A percentile compares a stretch with the other conserved stretches of the same genome.
phyloP scores from a whole-genome alignment of 2,113 vertebrate species.

The Entosphenus tridentatus region DNA sequence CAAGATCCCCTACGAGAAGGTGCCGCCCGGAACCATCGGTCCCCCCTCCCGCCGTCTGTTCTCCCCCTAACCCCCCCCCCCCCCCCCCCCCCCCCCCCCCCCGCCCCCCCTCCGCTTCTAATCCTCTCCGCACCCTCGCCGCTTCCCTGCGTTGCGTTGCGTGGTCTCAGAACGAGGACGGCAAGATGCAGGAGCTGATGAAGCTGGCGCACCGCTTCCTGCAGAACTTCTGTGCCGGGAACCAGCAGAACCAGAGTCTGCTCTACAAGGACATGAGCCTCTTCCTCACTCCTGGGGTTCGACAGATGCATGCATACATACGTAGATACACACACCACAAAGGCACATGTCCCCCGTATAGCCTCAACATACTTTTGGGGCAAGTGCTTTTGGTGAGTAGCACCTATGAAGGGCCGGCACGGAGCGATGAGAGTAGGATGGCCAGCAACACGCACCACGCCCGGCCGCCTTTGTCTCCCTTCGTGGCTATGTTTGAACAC shows the following conservation, averaged over 20 bases:
- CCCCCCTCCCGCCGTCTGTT: slow-evolving; percentile 98
- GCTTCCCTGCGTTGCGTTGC: too few relatives aligned
- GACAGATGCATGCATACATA: slow-evolving; percentile 9
- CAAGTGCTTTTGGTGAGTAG: too few relatives aligned
- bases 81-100: slow-evolving; percentile 55
- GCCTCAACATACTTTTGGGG: too few relatives aligned
- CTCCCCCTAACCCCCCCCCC: slow-evolving; percentile 75
- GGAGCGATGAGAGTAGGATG: too few relatives aligned
- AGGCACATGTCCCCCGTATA: too few relatives aligned
- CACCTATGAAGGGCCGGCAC: too few relatives aligned
- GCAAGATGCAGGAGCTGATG: slow-evolving; percentile 88
- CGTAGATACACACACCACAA: not conserved
- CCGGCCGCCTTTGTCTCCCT: too few relatives aligned
- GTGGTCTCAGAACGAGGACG: slow-evolving; percentile 31
- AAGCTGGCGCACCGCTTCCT: slow-evolving; percentile 76
- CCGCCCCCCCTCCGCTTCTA: slow-evolving; percentile 25
- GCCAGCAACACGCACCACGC: too few relatives aligned
- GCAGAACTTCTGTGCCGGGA: slow-evolving; percentile 82
- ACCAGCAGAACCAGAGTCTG: slow-evolving; percentile 74
- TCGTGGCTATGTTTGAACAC: too few relatives aligned
- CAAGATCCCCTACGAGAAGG: slow-evolving; percentile 86
- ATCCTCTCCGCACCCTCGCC: too few relatives aligned
- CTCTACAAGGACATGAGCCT: slow-evolving; percentile 75
- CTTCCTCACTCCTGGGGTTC: slow-evolving; percentile 75
- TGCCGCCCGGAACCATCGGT: slow-evolving; percentile 46